These are phyloP conservation scores for Lindbergichthys nudifrons DNA, from an alignment of 2,797 vertebrate species.

Conservation along the genomic window DNA sequence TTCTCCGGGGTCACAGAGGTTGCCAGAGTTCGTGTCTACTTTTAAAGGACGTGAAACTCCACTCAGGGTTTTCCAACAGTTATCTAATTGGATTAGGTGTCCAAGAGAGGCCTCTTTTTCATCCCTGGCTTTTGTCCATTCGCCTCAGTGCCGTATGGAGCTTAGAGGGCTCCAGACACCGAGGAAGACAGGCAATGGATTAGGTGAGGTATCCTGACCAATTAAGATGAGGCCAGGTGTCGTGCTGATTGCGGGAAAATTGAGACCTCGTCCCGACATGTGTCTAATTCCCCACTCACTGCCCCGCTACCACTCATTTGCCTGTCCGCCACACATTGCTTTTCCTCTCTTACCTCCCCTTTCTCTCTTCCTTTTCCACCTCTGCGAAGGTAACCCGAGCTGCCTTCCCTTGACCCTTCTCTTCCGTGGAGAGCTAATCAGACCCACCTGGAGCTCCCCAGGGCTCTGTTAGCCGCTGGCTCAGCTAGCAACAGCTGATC, in stretches of 20 bases:
- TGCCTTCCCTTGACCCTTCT: conserved; percentile 77
- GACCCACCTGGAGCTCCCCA: conserved; percentile 80
- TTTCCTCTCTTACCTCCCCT: conserved; percentile 40
- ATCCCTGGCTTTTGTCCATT: conserved; percentile 74
- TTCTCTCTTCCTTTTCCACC: conserved; percentile 31
- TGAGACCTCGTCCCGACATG: conserved; percentile 70
- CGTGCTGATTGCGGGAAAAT: conserved; percentile 78
- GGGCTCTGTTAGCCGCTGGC: conserved; percentile 73
- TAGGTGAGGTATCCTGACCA: conserved; percentile 79
- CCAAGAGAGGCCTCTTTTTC: conserved; percentile 70
- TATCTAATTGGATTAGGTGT: conserved; percentile 85
- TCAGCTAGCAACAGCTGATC: conserved; percentile 82
- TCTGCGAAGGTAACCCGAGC: conserved; percentile 72
- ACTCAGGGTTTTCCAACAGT: conserved; percentile 75
- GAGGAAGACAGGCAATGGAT: conserved; percentile 70
- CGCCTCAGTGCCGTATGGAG: conserved; percentile 57
- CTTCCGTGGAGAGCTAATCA: conserved; percentile 83
- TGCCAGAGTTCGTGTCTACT: conserved; percentile 71
- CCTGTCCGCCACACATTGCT: conserved; percentile 54
- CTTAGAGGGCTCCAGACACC: conserved; percentile 70
- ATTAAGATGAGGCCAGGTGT: conserved; percentile 85
- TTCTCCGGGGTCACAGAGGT: conserved; percentile 71
- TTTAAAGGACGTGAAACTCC: conserved; percentile 76
- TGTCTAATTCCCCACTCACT: conserved; percentile 77
- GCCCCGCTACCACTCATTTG: conserved; percentile 63